Conservation (phyloP, 2,113 vertebrate genomes). For the Colossoma macropomum region DNA sequence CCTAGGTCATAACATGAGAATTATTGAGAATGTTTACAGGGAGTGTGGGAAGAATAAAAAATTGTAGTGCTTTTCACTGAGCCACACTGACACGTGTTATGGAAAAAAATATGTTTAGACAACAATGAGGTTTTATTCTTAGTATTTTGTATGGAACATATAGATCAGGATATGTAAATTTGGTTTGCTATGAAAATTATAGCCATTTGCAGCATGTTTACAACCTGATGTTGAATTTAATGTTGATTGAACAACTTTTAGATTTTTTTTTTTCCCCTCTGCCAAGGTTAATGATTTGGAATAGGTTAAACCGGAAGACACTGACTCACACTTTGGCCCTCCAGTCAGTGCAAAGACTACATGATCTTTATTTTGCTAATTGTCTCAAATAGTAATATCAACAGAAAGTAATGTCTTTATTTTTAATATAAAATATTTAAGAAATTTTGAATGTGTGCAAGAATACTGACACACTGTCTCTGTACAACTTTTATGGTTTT, state of each 20-base stretch:
- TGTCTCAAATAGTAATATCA: constrained; percentile 8
- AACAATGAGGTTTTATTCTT: no score
- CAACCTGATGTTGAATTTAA: not conserved
- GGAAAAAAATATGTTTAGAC: not conserved
- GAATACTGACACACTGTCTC: not conserved
- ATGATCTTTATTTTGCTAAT: not conserved
- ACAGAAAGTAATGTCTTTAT: constrained; percentile 42
- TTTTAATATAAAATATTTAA: constrained; percentile 25
- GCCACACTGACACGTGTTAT: not conserved
- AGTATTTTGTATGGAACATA: no score
- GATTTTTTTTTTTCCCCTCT: not conserved
- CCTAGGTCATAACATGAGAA: not conserved
- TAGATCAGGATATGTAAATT: not conserved
- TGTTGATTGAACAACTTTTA: not conserved
- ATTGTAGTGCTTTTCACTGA: not conserved
- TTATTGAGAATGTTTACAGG: not conserved
- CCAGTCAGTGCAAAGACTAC: not conserved
- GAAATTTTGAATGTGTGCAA: constrained; percentile 41
- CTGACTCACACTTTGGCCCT: not conserved
- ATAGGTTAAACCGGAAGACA: not conserved
- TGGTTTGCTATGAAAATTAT: not conserved
- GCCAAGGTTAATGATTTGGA: not conserved
- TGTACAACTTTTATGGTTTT: constrained; percentile 20
- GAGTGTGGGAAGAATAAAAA: not conserved
- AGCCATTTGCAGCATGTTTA: not conserved